A percentile compares a stretch with the other conserved stretches of the same genome.
Evolutionary conservation across 2,888 invertebrate genomes (phyloP).

Genomic region (Platerodrilus igneus): DNA sequence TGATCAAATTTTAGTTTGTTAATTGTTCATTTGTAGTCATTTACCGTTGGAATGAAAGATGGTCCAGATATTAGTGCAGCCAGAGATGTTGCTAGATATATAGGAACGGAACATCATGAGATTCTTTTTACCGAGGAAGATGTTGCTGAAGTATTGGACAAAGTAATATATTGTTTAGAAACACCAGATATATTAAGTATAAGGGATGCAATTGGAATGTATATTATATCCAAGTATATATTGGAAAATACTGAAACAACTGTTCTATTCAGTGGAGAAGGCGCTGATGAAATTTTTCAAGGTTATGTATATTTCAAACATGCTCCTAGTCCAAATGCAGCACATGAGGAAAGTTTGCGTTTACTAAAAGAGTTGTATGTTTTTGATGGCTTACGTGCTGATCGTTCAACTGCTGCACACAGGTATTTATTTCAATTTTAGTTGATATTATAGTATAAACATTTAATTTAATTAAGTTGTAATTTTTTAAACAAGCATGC

Average conservation of each 20-base stretch:
- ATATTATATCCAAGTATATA: slow-evolving; percentile 74
- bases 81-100: slow-evolving; percentile 72
- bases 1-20: too few species aligned
- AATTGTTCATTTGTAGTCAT: slow-evolving; percentile 65
- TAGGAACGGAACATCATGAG: slow-evolving; percentile 88
- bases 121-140: slow-evolving; percentile 80
- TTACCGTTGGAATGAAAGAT: slow-evolving; percentile 84
- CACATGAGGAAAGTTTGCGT: slow-evolving; percentile 70
- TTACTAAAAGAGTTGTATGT: slow-evolving; percentile 71
- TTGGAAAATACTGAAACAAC: slow-evolving; percentile 78
- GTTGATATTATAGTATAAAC: too few species aligned
- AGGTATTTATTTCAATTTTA: too few species aligned
- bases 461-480: slow-evolving; percentile 24
- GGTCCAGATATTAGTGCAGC: slow-evolving; percentile 88
- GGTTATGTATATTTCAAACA: slow-evolving; percentile 91
- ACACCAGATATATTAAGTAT: slow-evolving; percentile 85
- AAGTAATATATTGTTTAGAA: slow-evolving; percentile 84
- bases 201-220: slow-evolving; percentile 79
- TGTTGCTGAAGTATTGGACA: slow-evolving; percentile 65
- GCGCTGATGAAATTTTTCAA: slow-evolving; percentile 90
- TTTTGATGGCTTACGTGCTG: slow-evolving; percentile 77
- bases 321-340: slow-evolving; percentile 67
- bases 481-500: too few species aligned
- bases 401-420: slow-evolving; percentile 67
- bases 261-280: slow-evolving; percentile 89